Percentiles rank a stretch among this genome's conserved stretches.
Conservation (phyloP, 1,140 invertebrate genomes). For the Drosophila lowei region DNA sequence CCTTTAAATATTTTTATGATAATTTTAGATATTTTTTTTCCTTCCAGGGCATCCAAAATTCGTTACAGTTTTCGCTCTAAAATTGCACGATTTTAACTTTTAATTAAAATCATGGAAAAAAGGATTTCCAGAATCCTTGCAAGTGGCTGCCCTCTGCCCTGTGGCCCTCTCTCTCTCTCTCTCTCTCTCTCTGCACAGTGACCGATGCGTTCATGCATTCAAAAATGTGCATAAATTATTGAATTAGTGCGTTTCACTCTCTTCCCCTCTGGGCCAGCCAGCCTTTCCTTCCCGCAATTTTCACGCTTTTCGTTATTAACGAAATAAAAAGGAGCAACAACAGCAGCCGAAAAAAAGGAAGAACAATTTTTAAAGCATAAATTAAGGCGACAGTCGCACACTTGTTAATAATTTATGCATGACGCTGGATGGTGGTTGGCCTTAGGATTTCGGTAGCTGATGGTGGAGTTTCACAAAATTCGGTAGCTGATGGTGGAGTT, state of each 20-base stretch:
- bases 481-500: too few species aligned
- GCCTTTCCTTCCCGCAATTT: conserved; percentile 32
- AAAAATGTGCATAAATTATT: conserved; percentile 76
- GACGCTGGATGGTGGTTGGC: neutral
- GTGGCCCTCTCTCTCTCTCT: neutral
- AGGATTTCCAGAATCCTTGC: conserved; percentile 51
- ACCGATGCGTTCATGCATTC: conserved; percentile 55
- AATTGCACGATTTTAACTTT: conserved; percentile 25
- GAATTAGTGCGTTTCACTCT: conserved; percentile 60
- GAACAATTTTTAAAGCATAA: conserved; percentile 60
- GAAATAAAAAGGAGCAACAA: conserved; percentile 4
- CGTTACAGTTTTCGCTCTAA: too few species aligned
- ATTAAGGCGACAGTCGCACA: conserved; percentile 56
- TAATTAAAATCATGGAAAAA: conserved; percentile 55
- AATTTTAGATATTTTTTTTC: neutral
- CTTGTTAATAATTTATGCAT: conserved; percentile 66
- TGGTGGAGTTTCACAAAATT: too few species aligned
- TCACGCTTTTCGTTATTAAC: conserved; percentile 56
- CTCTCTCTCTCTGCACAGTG: neutral
- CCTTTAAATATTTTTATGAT: neutral
- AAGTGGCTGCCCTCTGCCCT: conserved; percentile 6
- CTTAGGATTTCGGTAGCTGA: too few species aligned
- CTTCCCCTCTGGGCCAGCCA: neutral
- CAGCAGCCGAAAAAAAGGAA: neutral
- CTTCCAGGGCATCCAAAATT: conserved; percentile 10